Percentiles rank a stretch among this genome's conserved stretches.
These are phyloP conservation scores for Caenorhabditis zanzibari DNA, from an alignment of 2,888 invertebrate species.

Conservation along the genomic window DNA sequence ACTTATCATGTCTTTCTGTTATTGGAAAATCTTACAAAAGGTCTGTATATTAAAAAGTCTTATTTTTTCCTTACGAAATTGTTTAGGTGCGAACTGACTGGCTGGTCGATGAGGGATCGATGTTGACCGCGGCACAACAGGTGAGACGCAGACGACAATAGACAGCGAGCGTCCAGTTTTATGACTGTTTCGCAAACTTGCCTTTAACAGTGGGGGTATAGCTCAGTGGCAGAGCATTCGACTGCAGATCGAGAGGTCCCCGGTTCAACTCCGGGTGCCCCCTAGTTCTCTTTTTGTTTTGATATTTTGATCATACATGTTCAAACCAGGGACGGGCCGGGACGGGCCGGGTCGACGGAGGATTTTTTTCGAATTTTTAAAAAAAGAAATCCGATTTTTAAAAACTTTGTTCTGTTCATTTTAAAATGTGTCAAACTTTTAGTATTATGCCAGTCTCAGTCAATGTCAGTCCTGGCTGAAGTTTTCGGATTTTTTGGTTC, in stretches of 20 bases:
- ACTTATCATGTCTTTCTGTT: conserved; percentile 82
- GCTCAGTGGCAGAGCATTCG: conserved; percentile 83
- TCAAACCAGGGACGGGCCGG: too few relatives aligned
- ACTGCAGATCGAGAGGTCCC: conserved; percentile 83
- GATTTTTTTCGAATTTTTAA: too few relatives aligned
- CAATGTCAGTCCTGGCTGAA: too few relatives aligned
- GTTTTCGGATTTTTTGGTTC: too few relatives aligned
- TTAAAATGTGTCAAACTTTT: too few relatives aligned
- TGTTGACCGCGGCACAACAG: conserved; percentile 83
- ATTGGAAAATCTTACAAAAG: conserved; percentile 83
- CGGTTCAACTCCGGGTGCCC: conserved; percentile 81
- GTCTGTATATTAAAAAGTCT: conserved; percentile 52
- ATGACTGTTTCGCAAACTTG: neutral
- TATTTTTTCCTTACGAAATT: neutral
- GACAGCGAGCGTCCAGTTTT: neutral
- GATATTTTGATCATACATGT: neutral
- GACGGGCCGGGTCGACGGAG: too few relatives aligned
- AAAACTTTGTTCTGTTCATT: too few relatives aligned
- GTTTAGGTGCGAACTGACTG: conserved; percentile 79
- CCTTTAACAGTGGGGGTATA: conserved; percentile 75
- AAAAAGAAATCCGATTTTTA: too few relatives aligned
- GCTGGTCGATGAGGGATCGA: conserved; percentile 82
- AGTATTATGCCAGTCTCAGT: too few relatives aligned
- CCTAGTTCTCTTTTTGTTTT: conserved; percentile 67
- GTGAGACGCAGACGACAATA: conserved; percentile 55